Evolutionary conservation across 1,140 invertebrate genomes (phyloP), one percentile per base, ranked within the genome.

Genomic region (Danaus melanippus): DNA sequence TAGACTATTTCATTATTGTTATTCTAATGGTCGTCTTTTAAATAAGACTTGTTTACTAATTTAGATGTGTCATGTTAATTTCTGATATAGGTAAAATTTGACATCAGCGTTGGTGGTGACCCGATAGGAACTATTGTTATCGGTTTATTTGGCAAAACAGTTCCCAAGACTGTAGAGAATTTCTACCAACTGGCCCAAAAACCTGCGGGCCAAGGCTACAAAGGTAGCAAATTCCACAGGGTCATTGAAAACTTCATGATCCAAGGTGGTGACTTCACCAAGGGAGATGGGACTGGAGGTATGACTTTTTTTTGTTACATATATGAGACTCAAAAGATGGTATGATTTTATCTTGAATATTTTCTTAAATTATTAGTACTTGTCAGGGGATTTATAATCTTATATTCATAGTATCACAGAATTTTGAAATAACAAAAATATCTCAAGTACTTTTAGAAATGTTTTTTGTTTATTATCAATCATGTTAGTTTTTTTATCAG

Each of bases 161-260:
- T 99, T 0, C 97, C 97, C 10, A 98, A 95, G 86, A 99, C 98
- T 6, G 95, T 90, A 0, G 87, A 93, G 62, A 99, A 99, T 86
- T 99, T 99, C 81, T 88, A 90, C 60, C 90, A 97, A 84, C 85
- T 99, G 43, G 92, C 95, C 10, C 89, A 92, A 67, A 95, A 93
- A 76, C 90, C 92, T 0, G 72, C 86, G 60, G 95, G 94, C 12
- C 91, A 96, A 83, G 95, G 95, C 9, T 97, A 93, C 87, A 95
- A 95, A 74, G 95, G 94, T 49, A 95, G 93, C 84, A 94, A 93
- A 86, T 97, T 98, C 89, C 96, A 98, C 78, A 89, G 96, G 68
- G 93, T 98, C 12, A 98, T 98, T 81, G 93, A 93, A 67, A 95
- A 97, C 69, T 98, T 98, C 71, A 98, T 98, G 96, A 96, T 97